Evolutionary conservation across 2,113 vertebrate species (phyloP).

Genomic region (Neoarius graeffei): DNA sequence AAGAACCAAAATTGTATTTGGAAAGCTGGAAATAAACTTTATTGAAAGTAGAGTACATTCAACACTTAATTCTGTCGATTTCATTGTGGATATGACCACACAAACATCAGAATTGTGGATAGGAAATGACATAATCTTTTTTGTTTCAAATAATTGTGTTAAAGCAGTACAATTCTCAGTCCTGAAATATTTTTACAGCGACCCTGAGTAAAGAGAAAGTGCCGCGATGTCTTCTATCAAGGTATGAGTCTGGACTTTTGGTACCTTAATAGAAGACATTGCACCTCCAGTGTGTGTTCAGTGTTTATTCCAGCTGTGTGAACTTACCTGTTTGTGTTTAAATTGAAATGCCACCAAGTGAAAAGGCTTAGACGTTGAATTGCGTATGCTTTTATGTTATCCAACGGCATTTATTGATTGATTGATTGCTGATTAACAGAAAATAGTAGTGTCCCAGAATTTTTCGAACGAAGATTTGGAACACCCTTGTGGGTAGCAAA

Average conservation of each 20-base stretch:
- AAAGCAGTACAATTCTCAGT: background rate
- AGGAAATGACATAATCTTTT: background rate
- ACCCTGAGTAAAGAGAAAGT: background rate
- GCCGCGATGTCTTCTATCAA: background rate
- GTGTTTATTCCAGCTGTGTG: background rate
- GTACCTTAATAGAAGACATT: background rate
- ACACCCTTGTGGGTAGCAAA: background rate
- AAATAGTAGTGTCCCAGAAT: background rate
- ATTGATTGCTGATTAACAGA: background rate
- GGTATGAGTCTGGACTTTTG: background rate
- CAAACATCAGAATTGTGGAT: background rate
- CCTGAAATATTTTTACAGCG: background rate
- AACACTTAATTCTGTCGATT: background rate
- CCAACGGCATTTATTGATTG: background rate
- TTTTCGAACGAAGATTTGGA: background rate
- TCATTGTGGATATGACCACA: background rate
- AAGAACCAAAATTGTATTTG: no score
- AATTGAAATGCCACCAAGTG: background rate
- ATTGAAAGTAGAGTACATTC: background rate
- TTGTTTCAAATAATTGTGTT: no score
- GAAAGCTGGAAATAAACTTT: no score
- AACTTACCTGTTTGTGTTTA: background rate
- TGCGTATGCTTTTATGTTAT: background rate
- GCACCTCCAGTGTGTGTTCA: background rate
- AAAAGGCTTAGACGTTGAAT: background rate